Conservation (phyloP, 1,140 invertebrate species). For the Lordiphosa stackelbergi region DNA sequence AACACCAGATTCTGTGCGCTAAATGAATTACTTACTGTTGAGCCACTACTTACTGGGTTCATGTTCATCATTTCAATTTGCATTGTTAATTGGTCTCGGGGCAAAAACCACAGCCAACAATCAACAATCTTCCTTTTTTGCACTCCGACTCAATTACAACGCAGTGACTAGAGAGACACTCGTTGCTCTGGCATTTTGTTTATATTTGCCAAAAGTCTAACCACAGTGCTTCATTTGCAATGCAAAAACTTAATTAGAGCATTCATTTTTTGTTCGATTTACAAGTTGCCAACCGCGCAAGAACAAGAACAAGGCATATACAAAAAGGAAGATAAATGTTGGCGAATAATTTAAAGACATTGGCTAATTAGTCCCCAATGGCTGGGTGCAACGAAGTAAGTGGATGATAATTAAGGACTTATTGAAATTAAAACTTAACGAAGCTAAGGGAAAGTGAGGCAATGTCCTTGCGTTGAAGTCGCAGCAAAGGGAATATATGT, state of each 20-base stretch:
- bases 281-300: constrained; percentile 7
- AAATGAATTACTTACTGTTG: constrained; percentile 27
- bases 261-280: constrained; percentile 5
- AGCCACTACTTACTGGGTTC: neutral
- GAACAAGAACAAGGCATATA: constrained; percentile 1
- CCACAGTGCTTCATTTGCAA: constrained; percentile 21
- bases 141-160: constrained; percentile 13
- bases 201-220: constrained; percentile 23
- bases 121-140: constrained; percentile 25
- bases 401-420: too few relatives aligned
- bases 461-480: too few relatives aligned
- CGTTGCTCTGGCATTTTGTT: constrained; percentile 19
- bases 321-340: neutral
- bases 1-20: constrained; percentile 8
- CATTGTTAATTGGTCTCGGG: constrained; percentile 49
- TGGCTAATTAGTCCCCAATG: constrained; percentile 3
- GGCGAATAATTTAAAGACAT: too few relatives aligned
- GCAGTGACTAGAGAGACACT: constrained; percentile 13
- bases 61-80: constrained; percentile 17
- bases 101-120: constrained; percentile 37
- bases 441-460: too few relatives aligned
- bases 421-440: too few relatives aligned
- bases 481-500: too few relatives aligned
- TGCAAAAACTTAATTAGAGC: constrained; percentile 45
- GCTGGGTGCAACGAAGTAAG: too few relatives aligned